Evolutionary conservation across 2,797 vertebrate genomes (phyloP), one percentile per base, ranked within the genome.

Genomic region (Poeciliopsis turneri): DNA sequence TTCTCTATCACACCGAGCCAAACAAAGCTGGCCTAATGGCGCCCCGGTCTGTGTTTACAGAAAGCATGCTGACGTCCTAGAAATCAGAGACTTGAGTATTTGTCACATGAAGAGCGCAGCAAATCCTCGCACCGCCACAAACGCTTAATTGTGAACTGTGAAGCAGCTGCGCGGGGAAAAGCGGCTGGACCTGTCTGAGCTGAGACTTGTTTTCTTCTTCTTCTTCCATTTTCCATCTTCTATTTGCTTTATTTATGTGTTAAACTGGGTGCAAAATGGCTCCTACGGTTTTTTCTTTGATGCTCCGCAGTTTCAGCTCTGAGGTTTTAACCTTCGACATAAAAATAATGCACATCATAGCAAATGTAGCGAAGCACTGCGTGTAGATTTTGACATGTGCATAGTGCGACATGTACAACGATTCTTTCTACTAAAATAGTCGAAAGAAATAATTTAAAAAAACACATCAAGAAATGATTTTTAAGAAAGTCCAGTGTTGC

Each of bases 1-100:
- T 69, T 75, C 73, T 80, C 49, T 59, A 57, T 80, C 78, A 75
- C 72, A 43, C 73, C 57, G 72, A 80, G 64, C 51, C 64, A 59
- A 80, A 76, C 73, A 80, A 80, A 80, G 78, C 74, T 16, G 73
- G 23, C 23, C 73, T 46, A 30, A 71, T 39, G 74, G 69, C 51
- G 74, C 33, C 51, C 66, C 30, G 20, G 73, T 46, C 51, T 75
- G 73, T 75, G 57, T 78, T 59, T 80, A 70, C 72, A 74, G 78
- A 46, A 49, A 43, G 72, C 39, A 47, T 36, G 36, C 64, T 39
- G 74, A 80, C 43, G 47, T 69, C 55, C 61, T 75, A 51, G 53
- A 70, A 43, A 39, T 72, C 77, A 78, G 71, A 79, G 59, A 66
- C 72, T 68, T 43, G 10, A 33, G 36, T 30, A 41, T 28, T 75